Conservation (phyloP, 2,888 invertebrate genomes). For the Diabrotica balteata region DNA sequence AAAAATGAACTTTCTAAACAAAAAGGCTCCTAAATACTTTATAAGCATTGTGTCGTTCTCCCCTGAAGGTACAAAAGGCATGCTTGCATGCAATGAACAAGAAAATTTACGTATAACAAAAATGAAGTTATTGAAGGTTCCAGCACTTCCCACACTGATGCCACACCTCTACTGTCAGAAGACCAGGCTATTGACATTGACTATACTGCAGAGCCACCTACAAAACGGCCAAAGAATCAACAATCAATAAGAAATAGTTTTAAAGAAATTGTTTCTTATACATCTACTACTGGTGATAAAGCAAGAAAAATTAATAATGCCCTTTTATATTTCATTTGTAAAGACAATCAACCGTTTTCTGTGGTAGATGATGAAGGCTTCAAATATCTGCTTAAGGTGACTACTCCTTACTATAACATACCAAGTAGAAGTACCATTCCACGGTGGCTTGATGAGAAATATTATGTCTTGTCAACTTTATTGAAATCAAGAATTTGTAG, state of each 20-base stretch:
- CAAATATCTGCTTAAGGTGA: neutral
- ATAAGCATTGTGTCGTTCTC: too few relatives aligned
- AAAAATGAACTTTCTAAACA: too few relatives aligned
- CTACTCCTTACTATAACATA: conserved; percentile 17
- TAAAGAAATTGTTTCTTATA: neutral
- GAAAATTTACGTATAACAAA: too few relatives aligned
- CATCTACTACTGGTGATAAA: conserved; percentile 9
- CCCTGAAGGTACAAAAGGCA: too few relatives aligned
- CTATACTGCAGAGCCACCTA: neutral
- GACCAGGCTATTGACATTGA: neutral
- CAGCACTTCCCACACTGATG: neutral
- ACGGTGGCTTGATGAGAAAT: conserved; percentile 18
- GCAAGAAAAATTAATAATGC: conserved; percentile 18
- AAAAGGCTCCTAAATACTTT: too few relatives aligned
- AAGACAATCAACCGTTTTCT: conserved; percentile 17
- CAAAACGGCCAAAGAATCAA: neutral
- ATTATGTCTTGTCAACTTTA: conserved; percentile 14
- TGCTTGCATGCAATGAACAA: too few relatives aligned
- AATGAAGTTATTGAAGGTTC: neutral
- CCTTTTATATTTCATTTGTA: conserved; percentile 18
- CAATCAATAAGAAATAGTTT: neutral
- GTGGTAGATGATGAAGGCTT: conserved; percentile 25
- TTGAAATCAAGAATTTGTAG: too few relatives aligned
- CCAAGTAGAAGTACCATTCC: conserved; percentile 17
- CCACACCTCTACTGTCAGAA: neutral